Evolutionary conservation across 2,113 vertebrate species (phyloP).

Genomic region (Gadus chalcogrammus): DNA sequence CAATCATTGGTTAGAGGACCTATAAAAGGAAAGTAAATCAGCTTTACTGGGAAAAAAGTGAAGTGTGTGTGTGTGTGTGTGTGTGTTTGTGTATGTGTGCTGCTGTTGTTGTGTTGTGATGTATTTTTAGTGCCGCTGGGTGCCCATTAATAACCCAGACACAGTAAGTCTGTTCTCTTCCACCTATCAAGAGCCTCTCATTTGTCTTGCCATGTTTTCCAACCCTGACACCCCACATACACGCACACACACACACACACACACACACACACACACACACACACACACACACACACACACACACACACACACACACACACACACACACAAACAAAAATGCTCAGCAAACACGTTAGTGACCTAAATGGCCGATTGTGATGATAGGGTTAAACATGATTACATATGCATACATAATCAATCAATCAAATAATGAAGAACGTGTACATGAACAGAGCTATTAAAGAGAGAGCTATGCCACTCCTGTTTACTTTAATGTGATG

Average conservation of each 20-base stretch:
- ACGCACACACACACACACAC: constrained; percentile 18
- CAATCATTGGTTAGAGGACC: no score
- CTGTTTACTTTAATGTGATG: no score
- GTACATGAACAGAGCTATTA: no score
- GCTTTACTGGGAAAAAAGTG: constrained; percentile 1
- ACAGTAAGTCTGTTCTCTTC: constrained; percentile 56
- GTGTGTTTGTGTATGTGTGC: background rate
- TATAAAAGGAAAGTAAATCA: background rate
- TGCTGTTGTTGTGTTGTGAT: constrained; percentile 12
- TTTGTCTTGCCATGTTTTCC: constrained; percentile 56
- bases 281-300: constrained; percentile 19
- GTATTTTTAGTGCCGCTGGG: constrained; percentile 56
- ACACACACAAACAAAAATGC: constrained; percentile 1
- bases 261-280: constrained; percentile 29
- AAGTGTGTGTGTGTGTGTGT: no score
- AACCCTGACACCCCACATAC: constrained; percentile 52
- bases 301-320: constrained; percentile 5
- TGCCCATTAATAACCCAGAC: constrained; percentile 64
- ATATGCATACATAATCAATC: no score
- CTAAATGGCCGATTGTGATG: no score
- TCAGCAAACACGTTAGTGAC: no score
- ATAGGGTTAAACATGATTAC: no score
- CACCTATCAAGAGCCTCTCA: constrained; percentile 61
- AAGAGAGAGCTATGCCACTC: no score
- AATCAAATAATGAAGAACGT: no score